phyloP scores from a whole-genome alignment of 2,113 vertebrate species.

The Edolisoma coerulescens region DNA sequence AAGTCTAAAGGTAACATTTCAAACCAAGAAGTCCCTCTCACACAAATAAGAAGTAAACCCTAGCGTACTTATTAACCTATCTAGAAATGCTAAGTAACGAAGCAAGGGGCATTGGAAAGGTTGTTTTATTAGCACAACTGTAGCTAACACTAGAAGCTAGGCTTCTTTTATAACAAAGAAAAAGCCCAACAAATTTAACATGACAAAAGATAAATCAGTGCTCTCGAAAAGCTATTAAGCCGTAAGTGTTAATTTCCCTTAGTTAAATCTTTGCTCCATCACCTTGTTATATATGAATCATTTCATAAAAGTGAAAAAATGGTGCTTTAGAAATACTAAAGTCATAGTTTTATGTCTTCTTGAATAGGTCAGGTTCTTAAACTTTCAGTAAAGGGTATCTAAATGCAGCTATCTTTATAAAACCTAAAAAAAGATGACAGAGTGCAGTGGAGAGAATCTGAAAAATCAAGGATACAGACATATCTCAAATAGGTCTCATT shows the following conservation, averaged over 20 bases:
- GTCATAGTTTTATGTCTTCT: conserved; percentile 35
- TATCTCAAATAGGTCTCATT: conserved; percentile 67
- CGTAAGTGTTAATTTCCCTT: conserved; percentile 71
- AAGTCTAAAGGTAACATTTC: background rate
- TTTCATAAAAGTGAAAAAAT: conserved; percentile 45
- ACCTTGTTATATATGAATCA: conserved; percentile 62
- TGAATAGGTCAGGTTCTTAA: conserved; percentile 54
- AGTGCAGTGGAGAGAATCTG: background rate
- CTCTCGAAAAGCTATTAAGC: conserved; percentile 56
- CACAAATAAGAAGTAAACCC: background rate
- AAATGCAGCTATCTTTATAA: conserved; percentile 48
- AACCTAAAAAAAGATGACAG: conserved; percentile 17
- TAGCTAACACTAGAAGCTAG: background rate
- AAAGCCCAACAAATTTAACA: conserved; percentile 60
- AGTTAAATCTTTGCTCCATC: conserved; percentile 65
- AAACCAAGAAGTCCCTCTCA: background rate
- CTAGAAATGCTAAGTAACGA: conserved; percentile 1
- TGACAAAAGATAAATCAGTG: conserved; percentile 67
- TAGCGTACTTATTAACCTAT: background rate
- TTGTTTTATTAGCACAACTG: background rate
- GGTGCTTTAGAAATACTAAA: conserved; percentile 34
- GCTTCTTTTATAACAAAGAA: conserved; percentile 37
- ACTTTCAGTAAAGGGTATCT: conserved; percentile 44
- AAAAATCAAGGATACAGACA: conserved; percentile 61
- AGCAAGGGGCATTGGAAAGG: background rate